Evolutionary conservation across 2,797 vertebrate genomes (phyloP).

Genomic region (Cynopterus sphinx): DNA sequence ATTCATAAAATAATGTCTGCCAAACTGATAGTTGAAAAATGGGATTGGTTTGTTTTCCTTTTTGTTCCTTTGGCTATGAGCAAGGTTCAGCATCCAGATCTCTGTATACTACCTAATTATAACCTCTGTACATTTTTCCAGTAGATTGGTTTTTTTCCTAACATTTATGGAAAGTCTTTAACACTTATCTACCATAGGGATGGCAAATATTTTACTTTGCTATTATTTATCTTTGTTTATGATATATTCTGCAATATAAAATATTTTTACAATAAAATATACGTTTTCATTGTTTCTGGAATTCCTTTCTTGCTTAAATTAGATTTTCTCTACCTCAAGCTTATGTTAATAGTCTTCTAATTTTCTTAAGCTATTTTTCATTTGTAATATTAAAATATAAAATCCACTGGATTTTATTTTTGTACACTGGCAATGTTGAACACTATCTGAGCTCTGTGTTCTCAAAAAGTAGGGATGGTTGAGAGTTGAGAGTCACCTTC

Average conservation of each 20-base stretch:
- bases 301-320: slow-evolving; percentile 10
- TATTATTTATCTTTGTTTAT: slow-evolving; percentile 2
- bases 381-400: neutral
- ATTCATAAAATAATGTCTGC: neutral
- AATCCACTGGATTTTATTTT: neutral
- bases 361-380: neutral
- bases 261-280: slow-evolving; percentile 12
- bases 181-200: neutral
- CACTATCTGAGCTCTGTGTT: neutral
- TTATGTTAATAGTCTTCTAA: neutral
- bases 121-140: neutral
- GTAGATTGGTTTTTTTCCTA: neutral
- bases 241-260: neutral
- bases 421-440: neutral
- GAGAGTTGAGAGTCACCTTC: neutral
- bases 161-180: neutral
- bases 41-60: neutral
- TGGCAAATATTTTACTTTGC: neutral
- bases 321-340: slow-evolving; percentile 1
- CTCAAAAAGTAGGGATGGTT: neutral
- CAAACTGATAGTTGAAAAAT: neutral
- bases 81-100: neutral
- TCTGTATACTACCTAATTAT: neutral
- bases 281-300: neutral
- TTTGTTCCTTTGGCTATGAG: neutral